Conservation (phyloP, 2,888 invertebrate genomes). For the Philereme transversata region DNA sequence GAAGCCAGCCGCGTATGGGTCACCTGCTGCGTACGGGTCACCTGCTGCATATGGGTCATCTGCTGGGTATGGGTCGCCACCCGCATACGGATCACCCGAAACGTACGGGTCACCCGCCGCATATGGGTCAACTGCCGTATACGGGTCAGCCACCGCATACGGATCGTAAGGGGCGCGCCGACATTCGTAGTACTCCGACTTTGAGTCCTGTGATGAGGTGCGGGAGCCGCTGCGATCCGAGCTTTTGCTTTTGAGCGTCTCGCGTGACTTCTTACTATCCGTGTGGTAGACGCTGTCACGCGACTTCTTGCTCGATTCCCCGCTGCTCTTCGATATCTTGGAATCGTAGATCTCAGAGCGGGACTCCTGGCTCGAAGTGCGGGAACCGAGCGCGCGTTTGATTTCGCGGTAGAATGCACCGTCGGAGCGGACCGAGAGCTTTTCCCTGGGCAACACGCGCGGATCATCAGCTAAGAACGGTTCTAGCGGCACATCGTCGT, state of each 20-base stretch:
- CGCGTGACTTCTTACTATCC: conserved; percentile 86
- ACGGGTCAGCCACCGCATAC: conserved; percentile 55
- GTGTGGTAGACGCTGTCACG: conserved; percentile 86
- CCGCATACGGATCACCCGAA: conserved; percentile 42
- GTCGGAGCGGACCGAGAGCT: conserved; percentile 88
- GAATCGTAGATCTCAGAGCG: conserved; percentile 88
- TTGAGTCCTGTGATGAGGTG: conserved; percentile 89
- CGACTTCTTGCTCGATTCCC: conserved; percentile 86
- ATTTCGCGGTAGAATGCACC: conserved; percentile 89
- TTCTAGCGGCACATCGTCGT: conserved; percentile 88
- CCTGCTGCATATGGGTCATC: conserved; percentile 63
- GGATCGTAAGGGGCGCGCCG: conserved; percentile 80
- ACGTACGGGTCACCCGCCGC: conserved; percentile 46
- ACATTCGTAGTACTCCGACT: conserved; percentile 88
- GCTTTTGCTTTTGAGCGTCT: conserved; percentile 85
- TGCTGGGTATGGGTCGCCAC: conserved; percentile 62
- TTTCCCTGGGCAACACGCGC: conserved; percentile 88
- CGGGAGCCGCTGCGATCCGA: conserved; percentile 85
- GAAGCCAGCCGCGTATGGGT: conserved; percentile 68
- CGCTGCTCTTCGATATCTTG: conserved; percentile 86
- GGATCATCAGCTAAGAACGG: conserved; percentile 92
- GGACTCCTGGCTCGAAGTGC: conserved; percentile 88
- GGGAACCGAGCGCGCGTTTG: conserved; percentile 85
- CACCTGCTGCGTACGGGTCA: conserved; percentile 13
- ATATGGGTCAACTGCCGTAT: conserved; percentile 13